These are phyloP conservation scores for Myopa testacea DNA, from an alignment of 2,888 invertebrate species.

Conservation along the genomic window DNA sequence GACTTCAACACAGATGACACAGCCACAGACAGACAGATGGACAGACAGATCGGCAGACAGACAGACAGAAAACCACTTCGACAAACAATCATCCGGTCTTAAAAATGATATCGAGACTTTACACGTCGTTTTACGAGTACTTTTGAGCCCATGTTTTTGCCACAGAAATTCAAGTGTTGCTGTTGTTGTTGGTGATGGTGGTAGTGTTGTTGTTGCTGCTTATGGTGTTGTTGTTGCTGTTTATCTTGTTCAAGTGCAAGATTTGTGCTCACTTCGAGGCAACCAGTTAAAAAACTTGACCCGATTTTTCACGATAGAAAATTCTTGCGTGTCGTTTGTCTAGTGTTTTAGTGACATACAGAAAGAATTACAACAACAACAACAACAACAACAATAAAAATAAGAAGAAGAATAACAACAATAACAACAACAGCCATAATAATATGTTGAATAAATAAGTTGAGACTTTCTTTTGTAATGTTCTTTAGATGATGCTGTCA, in stretches of 20 bases:
- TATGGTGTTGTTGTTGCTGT: too few relatives aligned
- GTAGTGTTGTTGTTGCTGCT: too few relatives aligned
- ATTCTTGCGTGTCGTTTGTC: background rate
- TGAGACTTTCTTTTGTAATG: background rate
- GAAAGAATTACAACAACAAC: background rate
- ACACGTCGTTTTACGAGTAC: background rate
- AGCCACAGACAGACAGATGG: background rate
- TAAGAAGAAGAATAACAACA: background rate
- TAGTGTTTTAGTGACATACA: background rate
- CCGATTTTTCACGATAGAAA: background rate
- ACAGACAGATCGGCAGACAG: slow-evolving; percentile 21
- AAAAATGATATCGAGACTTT: background rate
- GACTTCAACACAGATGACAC: too few relatives aligned
- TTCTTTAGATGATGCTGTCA: too few relatives aligned
- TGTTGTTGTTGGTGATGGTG: too few relatives aligned
- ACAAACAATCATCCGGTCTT: too few relatives aligned
- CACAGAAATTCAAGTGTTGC: background rate
- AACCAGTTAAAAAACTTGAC: background rate
- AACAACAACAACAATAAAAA: background rate
- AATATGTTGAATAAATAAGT: background rate
- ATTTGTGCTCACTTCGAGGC: background rate
- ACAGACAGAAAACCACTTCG: background rate
- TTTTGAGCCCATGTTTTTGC: too few relatives aligned
- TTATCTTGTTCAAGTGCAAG: background rate
- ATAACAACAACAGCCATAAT: background rate